phyloP scores from a whole-genome alignment of 2,888 invertebrate species.

The Gasteruption jaculator region DNA sequence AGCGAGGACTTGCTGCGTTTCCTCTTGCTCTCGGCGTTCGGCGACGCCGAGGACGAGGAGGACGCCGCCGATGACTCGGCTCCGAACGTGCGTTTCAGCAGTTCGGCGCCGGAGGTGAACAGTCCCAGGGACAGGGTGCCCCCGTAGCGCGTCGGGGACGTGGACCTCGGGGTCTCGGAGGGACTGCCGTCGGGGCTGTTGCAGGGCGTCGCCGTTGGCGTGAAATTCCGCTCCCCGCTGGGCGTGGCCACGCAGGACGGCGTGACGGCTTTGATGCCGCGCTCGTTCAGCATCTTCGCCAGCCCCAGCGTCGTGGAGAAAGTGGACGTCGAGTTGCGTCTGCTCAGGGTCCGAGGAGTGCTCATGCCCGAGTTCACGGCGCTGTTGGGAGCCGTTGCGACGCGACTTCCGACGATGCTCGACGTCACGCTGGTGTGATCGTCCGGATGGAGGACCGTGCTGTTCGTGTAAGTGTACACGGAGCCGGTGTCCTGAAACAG shows the following conservation, averaged over 20 bases:
- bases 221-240: constrained; percentile 61
- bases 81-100: constrained; percentile 61
- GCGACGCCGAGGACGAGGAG: constrained; percentile 24
- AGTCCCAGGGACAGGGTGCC: constrained; percentile 52
- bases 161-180: constrained; percentile 54
- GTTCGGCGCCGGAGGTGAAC: constrained; percentile 63
- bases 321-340: constrained; percentile 76
- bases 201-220: constrained; percentile 83
- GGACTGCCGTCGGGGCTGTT: constrained; percentile 76
- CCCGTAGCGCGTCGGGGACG: constrained; percentile 55
- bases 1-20: constrained; percentile 44
- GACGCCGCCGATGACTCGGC: constrained; percentile 48
- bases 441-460: constrained; percentile 86
- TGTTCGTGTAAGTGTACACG: constrained; percentile 83
- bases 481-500: constrained; percentile 73
- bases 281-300: constrained; percentile 73
- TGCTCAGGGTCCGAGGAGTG: constrained; percentile 56
- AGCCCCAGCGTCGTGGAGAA: constrained; percentile 71
- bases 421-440: constrained; percentile 70
- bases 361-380: constrained; percentile 44
- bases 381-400: constrained; percentile 59
- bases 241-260: constrained; percentile 65
- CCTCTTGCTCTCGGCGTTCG: constrained; percentile 32
- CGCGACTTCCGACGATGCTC: constrained; percentile 61
- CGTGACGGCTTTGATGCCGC: constrained; percentile 72